Evolutionary conservation across 2,888 invertebrate genomes (phyloP).

Genomic region (Stictocephala bisonia): DNA sequence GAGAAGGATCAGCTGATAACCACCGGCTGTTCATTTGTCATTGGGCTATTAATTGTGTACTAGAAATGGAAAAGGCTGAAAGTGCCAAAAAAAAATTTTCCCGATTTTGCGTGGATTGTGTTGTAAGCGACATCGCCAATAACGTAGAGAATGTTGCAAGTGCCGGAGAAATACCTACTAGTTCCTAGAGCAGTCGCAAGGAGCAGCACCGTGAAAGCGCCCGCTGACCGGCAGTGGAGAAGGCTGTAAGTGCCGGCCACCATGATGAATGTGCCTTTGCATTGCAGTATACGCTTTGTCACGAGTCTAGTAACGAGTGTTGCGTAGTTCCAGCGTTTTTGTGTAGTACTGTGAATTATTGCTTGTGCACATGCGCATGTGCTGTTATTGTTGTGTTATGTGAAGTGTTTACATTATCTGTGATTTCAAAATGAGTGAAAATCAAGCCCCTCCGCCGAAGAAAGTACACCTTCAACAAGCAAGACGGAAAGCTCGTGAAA

Average conservation of each 20-base stretch:
- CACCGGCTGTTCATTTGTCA: too few species aligned
- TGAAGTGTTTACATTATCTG: neutral
- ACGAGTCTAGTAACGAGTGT: neutral
- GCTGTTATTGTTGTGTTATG: too few species aligned
- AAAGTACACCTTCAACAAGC: slow-evolving; percentile 27
- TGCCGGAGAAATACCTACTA: slow-evolving; percentile 10
- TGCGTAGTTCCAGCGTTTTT: neutral
- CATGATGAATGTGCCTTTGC: slow-evolving; percentile 43
- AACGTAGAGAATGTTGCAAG: slow-evolving; percentile 21
- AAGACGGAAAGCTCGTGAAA: slow-evolving; percentile 16
- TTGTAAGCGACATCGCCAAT: slow-evolving; percentile 15
- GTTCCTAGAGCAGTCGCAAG: slow-evolving; percentile 24
- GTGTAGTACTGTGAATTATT: slow-evolving; percentile 2
- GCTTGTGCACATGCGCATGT: neutral
- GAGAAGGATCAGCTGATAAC: too few species aligned
- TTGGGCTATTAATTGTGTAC: too few species aligned
- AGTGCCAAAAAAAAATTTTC: slow-evolving; percentile 19
- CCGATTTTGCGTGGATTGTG: slow-evolving; percentile 1
- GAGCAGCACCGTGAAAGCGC: slow-evolving; percentile 37
- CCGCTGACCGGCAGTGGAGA: slow-evolving; percentile 2
- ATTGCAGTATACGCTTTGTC: neutral
- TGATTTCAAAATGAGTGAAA: slow-evolving; percentile 12
- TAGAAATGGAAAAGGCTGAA: slow-evolving; percentile 7
- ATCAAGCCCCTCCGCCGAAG: slow-evolving; percentile 10
- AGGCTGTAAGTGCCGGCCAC: slow-evolving; percentile 28